phyloP scores from a whole-genome alignment of 2,888 invertebrate genomes.

The Apoda limacodes region DNA sequence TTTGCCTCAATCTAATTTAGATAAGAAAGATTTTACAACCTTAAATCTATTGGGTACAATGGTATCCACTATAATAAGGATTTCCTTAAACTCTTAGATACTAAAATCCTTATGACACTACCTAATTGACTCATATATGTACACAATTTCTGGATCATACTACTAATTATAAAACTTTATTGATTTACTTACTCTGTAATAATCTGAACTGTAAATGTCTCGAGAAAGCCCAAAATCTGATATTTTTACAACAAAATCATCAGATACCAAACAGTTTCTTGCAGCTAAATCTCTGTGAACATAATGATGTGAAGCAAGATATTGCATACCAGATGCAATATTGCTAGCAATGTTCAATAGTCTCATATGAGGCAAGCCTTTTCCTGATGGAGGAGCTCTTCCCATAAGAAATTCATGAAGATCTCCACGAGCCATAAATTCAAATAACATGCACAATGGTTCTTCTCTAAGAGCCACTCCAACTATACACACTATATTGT shows the following conservation, averaged over 20 bases:
- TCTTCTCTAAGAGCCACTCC: slow-evolving; percentile 92
- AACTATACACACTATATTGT: slow-evolving; percentile 94
- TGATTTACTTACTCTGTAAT: slow-evolving; percentile 77
- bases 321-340: slow-evolving; percentile 87
- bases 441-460: slow-evolving; percentile 96
- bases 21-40: no score
- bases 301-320: slow-evolving; percentile 91
- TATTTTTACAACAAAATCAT: slow-evolving; percentile 95
- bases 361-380: slow-evolving; percentile 83
- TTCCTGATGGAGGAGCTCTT: slow-evolving; percentile 88
- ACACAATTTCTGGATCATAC: no score
- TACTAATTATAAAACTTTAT: slow-evolving; percentile 1
- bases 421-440: slow-evolving; percentile 97
- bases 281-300: slow-evolving; percentile 97
- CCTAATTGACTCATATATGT: no score
- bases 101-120: no score
- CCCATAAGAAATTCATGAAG: slow-evolving; percentile 95
- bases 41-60: no score
- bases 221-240: slow-evolving; percentile 96
- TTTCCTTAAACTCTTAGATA: no score
- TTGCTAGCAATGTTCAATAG: slow-evolving; percentile 92
- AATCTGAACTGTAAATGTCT: slow-evolving; percentile 93
- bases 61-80: no score
- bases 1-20: no score
- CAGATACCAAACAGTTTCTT: slow-evolving; percentile 95